Base-by-base conservation (phyloP, 1,140 invertebrate species). In the Pseudomyrmex flavicornis region DNA sequence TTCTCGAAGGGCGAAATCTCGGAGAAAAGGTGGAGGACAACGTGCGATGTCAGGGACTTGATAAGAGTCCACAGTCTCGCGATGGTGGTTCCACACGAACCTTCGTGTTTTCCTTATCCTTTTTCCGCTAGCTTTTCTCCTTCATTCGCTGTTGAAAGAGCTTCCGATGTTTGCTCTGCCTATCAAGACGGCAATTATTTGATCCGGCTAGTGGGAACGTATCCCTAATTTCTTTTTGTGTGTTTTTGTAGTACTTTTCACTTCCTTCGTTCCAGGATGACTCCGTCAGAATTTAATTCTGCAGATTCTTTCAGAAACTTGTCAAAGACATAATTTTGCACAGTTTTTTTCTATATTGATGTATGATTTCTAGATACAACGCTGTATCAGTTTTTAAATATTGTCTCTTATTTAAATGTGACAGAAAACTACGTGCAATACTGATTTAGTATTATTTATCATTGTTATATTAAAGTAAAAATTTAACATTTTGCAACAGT, bases 121-220 rank as follows among this genome's bases (percentile, higher is more conserved):
- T 73, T 15, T 26, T 44, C 5, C 26, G 7, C 46, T 26, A 12
- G 52, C 61, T 35, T n/a, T 56, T 66, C 44, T 61, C 54, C 10
- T 10, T 22, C 26, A 15, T 8, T n/a, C 7, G 44, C 56, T n/a
- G 12, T 26, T 50, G 61, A 61, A 62, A 80, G 69, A 46, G 35
- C 44, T 46, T 17, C 26, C 13, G 26, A 75, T 89, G 84, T 91
- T 91, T 91, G 80, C 89, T 62, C 50, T 80, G 15, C 59, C 84
- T 84, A 88, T 91, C 88, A 89, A 88, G 86, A 86, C 79, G 77
- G 83, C 89, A 91, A 89, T 91, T 91, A 91, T 90, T 91, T 90
- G 90, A 91, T 91, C 88, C 86, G 80, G 79, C 26, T 54, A 48
- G n/a, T 63, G 72, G 5, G 62, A 76, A 83, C n/a, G 46, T 76